These are phyloP conservation scores for Athrips mouffetella DNA, from an alignment of 2,888 invertebrate species.

Conservation along the genomic window DNA sequence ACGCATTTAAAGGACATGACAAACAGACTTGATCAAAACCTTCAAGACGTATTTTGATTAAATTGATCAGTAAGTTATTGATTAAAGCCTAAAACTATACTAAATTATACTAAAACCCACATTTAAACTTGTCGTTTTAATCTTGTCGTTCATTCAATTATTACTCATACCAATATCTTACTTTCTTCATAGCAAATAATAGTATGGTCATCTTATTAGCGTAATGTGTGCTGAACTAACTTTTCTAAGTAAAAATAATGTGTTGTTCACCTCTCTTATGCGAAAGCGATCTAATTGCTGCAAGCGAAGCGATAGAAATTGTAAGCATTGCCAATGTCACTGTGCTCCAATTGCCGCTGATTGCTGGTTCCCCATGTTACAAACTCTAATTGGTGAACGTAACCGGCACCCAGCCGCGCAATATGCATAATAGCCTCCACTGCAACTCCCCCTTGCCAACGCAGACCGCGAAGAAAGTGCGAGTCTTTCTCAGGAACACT, in stretches of 20 bases:
- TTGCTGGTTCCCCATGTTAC: constrained; percentile 54
- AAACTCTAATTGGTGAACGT: constrained; percentile 46
- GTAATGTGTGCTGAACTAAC: too few relatives aligned
- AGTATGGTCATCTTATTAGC: too few relatives aligned
- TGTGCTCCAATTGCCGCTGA: constrained; percentile 51
- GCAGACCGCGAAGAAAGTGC: constrained; percentile 49
- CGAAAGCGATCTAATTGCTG: constrained; percentile 39
- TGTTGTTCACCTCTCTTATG: constrained; percentile 21
- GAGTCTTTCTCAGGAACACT: constrained; percentile 34
- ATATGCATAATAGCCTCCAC: constrained; percentile 21
- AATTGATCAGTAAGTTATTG: too few relatives aligned
- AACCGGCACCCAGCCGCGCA: constrained; percentile 42
- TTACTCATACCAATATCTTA: too few relatives aligned
- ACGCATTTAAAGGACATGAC: too few relatives aligned
- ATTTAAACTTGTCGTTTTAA: too few relatives aligned
- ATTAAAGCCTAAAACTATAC: too few relatives aligned
- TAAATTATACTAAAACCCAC: too few relatives aligned
- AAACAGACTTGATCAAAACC: too few relatives aligned
- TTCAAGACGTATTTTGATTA: too few relatives aligned
- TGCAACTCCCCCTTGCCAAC: constrained; percentile 16
- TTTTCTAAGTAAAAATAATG: background rate
- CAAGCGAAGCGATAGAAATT: constrained; percentile 47
- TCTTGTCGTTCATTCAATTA: too few relatives aligned
- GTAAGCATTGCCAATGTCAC: constrained; percentile 49
- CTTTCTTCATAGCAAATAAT: too few relatives aligned